Evolutionary conservation across 2,113 vertebrate species (phyloP).

Genomic region (Petrocephalus microphthalmus): DNA sequence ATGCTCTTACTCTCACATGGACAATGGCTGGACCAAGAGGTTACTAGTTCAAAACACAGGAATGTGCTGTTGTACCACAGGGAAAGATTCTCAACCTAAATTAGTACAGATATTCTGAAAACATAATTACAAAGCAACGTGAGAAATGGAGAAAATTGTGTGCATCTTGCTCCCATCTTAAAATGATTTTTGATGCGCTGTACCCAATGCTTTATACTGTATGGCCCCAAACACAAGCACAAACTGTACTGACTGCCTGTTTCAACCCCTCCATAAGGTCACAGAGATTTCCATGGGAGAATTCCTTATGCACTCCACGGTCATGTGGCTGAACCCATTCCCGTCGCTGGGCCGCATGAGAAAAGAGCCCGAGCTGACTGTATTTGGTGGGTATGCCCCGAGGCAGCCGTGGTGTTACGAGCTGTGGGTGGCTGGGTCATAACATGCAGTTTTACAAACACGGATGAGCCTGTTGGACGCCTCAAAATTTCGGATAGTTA

Average conservation of each 20-base stretch:
- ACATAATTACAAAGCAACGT: neutral
- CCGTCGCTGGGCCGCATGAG: slow-evolving; percentile 82
- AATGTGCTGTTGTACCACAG: neutral
- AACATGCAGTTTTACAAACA: neutral
- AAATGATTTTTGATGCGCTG: neutral
- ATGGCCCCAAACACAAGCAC: neutral
- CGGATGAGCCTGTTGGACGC: neutral
- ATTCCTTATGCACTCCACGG: slow-evolving; percentile 85
- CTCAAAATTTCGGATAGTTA: neutral
- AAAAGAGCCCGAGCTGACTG: slow-evolving; percentile 86
- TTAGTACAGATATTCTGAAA: neutral
- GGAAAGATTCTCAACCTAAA: neutral
- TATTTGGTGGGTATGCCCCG: slow-evolving; percentile 74
- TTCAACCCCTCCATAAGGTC: slow-evolving; percentile 60
- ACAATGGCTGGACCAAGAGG: neutral
- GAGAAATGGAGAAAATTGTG: neutral
- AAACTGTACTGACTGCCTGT: neutral
- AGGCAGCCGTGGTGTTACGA: slow-evolving; percentile 21
- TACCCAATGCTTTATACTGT: neutral
- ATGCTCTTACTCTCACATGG: neutral
- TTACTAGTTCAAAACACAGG: neutral
- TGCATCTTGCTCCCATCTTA: neutral
- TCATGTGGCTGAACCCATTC: slow-evolving; percentile 91
- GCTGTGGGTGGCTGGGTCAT: neutral
- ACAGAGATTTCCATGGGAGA: slow-evolving; percentile 97